Evolutionary conservation across 1,140 invertebrate species (phyloP).

Genomic region (Colletes latitarsis): DNA sequence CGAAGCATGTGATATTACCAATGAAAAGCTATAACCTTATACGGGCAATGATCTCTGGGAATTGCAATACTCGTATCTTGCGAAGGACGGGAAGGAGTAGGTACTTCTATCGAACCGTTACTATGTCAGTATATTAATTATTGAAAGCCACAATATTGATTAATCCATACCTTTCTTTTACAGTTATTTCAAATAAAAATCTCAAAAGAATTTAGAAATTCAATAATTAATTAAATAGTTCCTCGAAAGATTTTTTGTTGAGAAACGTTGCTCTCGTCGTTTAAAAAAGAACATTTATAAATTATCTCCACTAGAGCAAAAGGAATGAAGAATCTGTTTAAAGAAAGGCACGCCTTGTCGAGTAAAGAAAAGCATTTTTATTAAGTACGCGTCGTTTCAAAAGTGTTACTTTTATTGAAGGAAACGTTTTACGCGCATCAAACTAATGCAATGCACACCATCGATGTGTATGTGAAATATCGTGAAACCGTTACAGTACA

Average conservation of each 20-base stretch:
- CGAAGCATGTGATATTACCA: not conserved
- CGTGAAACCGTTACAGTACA: slow-evolving; percentile 40
- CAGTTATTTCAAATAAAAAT: too few species aligned
- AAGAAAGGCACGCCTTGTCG: too few species aligned
- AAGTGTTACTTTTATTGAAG: not conserved
- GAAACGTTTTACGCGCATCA: not conserved
- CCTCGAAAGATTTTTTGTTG: too few species aligned
- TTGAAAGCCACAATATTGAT: slow-evolving; percentile 9
- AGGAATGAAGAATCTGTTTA: too few species aligned
- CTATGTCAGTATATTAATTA: slow-evolving; percentile 13
- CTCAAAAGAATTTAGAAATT: too few species aligned
- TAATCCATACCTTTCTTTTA: too few species aligned
- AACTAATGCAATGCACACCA: not conserved
- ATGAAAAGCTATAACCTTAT: slow-evolving; percentile 9
- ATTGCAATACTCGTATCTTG: not conserved
- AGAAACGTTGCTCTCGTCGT: too few species aligned
- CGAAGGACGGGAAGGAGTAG: not conserved
- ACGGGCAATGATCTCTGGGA: not conserved
- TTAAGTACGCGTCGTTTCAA: too few species aligned
- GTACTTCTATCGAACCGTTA: not conserved
- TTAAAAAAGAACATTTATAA: too few species aligned
- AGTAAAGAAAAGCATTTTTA: too few species aligned
- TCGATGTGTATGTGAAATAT: slow-evolving; percentile 46
- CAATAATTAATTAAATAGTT: too few species aligned
- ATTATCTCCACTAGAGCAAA: too few species aligned